These are phyloP conservation scores for Melieria omissa DNA, from an alignment of 2,888 invertebrate species.

Conservation along the genomic window DNA sequence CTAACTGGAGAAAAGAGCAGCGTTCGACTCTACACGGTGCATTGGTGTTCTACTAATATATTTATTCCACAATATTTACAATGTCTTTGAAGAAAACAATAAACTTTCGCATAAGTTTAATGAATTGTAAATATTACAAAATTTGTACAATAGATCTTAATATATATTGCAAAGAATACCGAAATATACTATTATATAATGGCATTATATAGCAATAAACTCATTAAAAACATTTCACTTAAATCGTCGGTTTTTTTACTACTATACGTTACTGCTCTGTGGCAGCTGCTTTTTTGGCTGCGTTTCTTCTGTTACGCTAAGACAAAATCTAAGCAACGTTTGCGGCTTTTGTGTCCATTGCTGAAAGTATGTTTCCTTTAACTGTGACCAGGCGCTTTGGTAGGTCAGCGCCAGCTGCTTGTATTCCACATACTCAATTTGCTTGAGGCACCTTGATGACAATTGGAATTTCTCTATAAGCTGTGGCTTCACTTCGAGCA, in stretches of 20 bases:
- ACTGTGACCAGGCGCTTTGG: constrained; percentile 65
- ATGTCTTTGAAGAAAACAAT: too few species aligned
- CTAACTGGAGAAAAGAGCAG: too few species aligned
- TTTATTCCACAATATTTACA: too few species aligned
- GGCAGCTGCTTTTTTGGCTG: background rate
- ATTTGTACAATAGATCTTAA: too few species aligned
- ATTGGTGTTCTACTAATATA: too few species aligned
- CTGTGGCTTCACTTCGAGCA: constrained; percentile 61
- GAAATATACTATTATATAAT: background rate
- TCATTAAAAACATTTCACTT: constrained; percentile 18
- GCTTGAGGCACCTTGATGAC: constrained; percentile 32
- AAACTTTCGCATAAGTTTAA: too few species aligned
- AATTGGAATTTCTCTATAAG: constrained; percentile 43
- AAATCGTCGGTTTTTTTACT: background rate
- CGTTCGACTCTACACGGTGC: too few species aligned
- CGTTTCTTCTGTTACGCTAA: constrained; percentile 11
- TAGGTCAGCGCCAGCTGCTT: constrained; percentile 58
- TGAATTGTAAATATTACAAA: too few species aligned
- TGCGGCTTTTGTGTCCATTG: constrained; percentile 71
- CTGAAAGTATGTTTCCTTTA: constrained; percentile 69
- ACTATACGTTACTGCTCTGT: background rate
- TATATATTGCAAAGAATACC: too few species aligned
- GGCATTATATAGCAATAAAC: constrained; percentile 28
- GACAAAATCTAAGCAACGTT: constrained; percentile 44
- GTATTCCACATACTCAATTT: constrained; percentile 49